Conservation (phyloP, 2,113 vertebrate species). For the Grantiella picta region DNA sequence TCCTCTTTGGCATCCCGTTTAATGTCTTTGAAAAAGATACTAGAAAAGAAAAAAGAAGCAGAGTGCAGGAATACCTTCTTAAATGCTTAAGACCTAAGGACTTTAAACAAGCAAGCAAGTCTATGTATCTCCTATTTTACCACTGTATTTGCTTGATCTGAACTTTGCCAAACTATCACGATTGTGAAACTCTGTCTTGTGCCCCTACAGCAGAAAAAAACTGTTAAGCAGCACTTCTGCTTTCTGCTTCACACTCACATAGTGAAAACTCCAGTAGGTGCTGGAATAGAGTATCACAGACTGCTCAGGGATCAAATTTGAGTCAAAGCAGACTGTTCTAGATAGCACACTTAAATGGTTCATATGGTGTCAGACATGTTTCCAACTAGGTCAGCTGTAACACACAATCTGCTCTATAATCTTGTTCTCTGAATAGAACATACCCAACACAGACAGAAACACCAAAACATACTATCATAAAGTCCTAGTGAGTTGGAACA, state of each 20-base stretch:
- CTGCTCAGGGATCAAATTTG: not conserved
- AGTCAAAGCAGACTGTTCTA: conserved; percentile 9
- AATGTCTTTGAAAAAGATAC: not conserved
- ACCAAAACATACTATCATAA: not conserved
- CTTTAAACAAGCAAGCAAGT: not conserved
- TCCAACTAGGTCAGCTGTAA: conserved; percentile 11
- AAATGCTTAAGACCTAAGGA: not conserved
- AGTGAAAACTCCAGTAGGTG: not conserved
- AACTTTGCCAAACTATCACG: not conserved
- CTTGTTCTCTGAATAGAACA: not conserved
- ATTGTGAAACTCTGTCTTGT: not conserved
- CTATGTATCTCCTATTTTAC: not conserved
- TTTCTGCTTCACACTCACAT: not conserved
- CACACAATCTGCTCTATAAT: not conserved
- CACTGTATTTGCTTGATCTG: not conserved
- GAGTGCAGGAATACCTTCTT: not conserved
- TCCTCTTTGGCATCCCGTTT: not conserved
- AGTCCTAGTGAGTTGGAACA: not conserved
- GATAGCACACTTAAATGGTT: not conserved
- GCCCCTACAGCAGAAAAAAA: not conserved
- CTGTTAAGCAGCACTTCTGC: not conserved
- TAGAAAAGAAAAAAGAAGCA: not conserved
- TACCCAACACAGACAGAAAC: not conserved
- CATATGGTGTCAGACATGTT: not conserved
- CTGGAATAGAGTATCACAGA: not conserved